phyloP scores from a whole-genome alignment of 1,140 invertebrate genomes.

The Pseudomyrmex cubaensis region DNA sequence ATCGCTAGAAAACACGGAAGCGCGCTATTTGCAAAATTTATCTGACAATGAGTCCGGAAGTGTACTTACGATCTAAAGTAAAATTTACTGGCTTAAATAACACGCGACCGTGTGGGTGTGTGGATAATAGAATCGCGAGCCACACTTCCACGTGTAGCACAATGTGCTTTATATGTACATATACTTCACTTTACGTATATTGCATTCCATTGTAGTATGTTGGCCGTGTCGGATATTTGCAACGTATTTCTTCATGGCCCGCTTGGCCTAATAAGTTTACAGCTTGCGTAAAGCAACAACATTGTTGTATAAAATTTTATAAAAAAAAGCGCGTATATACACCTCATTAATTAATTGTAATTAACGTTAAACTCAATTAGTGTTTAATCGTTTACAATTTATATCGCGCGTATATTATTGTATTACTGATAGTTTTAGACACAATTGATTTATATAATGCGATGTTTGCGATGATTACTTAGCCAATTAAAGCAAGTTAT shows the following conservation, averaged over 20 bases:
- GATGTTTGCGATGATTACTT: not conserved
- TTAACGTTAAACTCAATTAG: constrained; percentile 9
- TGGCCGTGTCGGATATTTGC: constrained; percentile 44
- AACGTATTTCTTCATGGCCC: constrained; percentile 46
- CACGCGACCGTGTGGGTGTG: constrained; percentile 21
- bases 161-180: constrained; percentile 33
- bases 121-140: constrained; percentile 60
- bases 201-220: constrained; percentile 47
- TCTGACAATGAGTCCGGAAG: constrained; percentile 24
- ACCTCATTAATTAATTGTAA: not conserved
- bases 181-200: constrained; percentile 27
- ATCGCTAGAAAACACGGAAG: constrained; percentile 42
- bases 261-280: not conserved
- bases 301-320: not conserved
- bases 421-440: no score
- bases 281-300: not conserved
- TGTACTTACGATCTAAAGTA: constrained; percentile 56
- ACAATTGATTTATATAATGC: no score
- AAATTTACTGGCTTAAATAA: constrained; percentile 61
- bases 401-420: constrained; percentile 2
- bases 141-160: constrained; percentile 45
- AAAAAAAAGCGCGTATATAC: not conserved
- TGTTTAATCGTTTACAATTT: not conserved
- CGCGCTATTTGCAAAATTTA: constrained; percentile 52
- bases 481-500: constrained; percentile 59